Percentiles rank a stretch among this genome's conserved stretches.
These are phyloP conservation scores for Leptinotarsa juncta DNA, from an alignment of 2,888 invertebrate genomes.

Conservation along the genomic window DNA sequence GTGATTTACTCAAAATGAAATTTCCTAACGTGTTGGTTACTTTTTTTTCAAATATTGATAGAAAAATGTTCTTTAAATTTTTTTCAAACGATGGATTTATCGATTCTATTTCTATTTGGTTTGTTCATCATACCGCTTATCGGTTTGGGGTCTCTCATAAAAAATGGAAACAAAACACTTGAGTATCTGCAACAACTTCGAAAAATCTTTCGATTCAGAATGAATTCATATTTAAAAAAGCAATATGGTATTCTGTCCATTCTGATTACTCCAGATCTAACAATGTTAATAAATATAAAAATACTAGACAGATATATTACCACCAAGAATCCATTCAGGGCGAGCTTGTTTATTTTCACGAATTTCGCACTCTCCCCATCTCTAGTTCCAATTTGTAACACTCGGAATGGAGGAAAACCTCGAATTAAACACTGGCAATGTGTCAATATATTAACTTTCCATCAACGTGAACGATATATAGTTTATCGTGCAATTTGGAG, in stretches of 20 bases:
- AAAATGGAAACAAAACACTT: too few species aligned
- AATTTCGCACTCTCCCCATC: neutral
- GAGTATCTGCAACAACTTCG: too few species aligned
- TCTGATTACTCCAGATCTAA: neutral
- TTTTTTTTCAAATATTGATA: too few species aligned
- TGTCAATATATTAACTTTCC: constrained; percentile 5
- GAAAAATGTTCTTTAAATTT: too few species aligned
- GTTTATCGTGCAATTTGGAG: constrained; percentile 2
- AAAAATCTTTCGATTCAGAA: neutral
- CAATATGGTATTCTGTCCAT: neutral
- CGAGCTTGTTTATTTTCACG: neutral
- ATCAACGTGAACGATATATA: constrained; percentile 7
- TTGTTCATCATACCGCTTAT: too few species aligned
- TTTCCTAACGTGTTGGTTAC: too few species aligned
- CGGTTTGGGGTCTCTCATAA: too few species aligned
- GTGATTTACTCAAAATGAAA: too few species aligned
- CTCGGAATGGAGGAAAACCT: neutral
- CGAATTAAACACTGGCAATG: neutral
- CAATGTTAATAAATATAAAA: neutral
- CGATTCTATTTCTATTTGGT: too few species aligned
- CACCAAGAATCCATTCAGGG: neutral
- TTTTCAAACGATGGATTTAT: too few species aligned
- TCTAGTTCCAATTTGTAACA: neutral
- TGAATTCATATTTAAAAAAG: neutral
- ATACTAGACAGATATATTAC: neutral